Evolutionary conservation across 1,140 invertebrate species (phyloP).

Genomic region (Tenebrio molitor): DNA sequence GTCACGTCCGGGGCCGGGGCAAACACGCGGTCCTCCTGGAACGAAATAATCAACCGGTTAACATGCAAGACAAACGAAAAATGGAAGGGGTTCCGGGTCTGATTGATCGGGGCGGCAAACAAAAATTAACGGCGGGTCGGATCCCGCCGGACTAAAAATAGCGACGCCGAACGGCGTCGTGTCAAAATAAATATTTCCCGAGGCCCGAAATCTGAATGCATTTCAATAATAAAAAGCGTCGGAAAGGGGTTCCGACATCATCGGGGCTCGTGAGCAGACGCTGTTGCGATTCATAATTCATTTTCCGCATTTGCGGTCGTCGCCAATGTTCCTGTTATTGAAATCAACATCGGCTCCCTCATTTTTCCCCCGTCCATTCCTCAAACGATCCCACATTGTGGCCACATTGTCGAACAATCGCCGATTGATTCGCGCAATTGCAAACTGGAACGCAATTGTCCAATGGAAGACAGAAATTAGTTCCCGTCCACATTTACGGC

Average conservation of each 20-base stretch:
- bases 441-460: conserved; percentile 15
- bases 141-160: neutral
- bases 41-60: conserved; percentile 45
- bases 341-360: neutral
- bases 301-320: neutral
- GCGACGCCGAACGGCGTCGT: neutral
- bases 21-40: conserved; percentile 64
- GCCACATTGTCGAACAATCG: conserved; percentile 25
- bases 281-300: neutral
- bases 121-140: too few species aligned
- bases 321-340: neutral
- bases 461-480: conserved; percentile 27
- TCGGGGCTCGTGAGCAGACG: neutral
- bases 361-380: neutral
- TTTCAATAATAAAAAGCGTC: neutral
- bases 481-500: conserved; percentile 29
- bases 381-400: neutral
- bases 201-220: neutral
- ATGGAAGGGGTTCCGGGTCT: neutral
- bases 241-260: neutral
- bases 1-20: conserved; percentile 65
- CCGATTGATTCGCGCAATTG: conserved; percentile 28
- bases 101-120: too few species aligned
- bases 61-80: conserved; percentile 2
- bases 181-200: neutral